Evolutionary conservation across 92 coral and sea anemone species (phyloP), one percentile per base, ranked within the genome.

Genomic region (Muricea muricata): DNA sequence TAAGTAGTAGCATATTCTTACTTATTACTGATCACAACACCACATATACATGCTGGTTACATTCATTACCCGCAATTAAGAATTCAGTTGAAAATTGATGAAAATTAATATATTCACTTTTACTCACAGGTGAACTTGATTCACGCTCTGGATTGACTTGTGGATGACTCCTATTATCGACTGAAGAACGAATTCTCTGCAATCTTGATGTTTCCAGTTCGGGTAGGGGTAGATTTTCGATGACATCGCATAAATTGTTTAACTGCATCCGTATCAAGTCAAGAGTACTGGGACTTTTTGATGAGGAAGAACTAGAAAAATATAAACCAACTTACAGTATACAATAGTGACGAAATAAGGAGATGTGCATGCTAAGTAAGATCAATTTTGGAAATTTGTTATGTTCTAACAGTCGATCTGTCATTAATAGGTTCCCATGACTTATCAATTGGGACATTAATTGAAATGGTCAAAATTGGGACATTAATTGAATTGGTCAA

Each of bases 181-280:
- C 37, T 23, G 75, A 11, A 18, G 9, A 21, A 33, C 47, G 21
- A n/a, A 34, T 34, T 68, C 23, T 32, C 18, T 33, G 46, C 18
- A 17, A 17, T 12, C 48, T 68, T 68, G 75, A 3, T 9, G 18
- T 68, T 2, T 68, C 75, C 39, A 21, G 75, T 68, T 17, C 20
- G 21, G 72, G 37, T 28, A 65, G 72, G 11, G 72, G 9, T 15
- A 21, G 39, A 26, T 68, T 68, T 32, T 46, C 75, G 29, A 46
- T 68, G 1, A 68, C n/a, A 34, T 47, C 46, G 23, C 47, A 68
- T 68, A 68, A 33, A 68, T 25, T 32, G 48, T 34, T 32, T 34
- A 68, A 68, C 29, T 68, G 75, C 75, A 25, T 68, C 45, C 23
- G 75, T 15, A 68, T 68, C 26, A 68, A 50, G 30, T 68, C 47